Evolutionary conservation across 2,113 vertebrate species (phyloP).

Genomic region (Protobothrops mucrosquamatus): DNA sequence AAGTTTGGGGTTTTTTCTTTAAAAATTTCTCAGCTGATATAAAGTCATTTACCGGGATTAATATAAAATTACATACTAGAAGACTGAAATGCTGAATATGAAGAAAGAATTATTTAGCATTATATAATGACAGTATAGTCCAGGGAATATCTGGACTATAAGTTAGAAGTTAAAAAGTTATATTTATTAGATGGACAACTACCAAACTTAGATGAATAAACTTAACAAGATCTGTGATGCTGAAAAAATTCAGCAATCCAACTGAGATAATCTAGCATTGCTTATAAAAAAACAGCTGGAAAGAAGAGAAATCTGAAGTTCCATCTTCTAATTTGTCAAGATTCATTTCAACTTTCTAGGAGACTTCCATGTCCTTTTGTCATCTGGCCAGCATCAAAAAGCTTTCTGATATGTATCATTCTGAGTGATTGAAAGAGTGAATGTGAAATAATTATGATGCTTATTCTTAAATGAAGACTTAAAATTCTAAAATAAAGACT

Average conservation of each 20-base stretch:
- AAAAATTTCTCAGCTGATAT: background rate
- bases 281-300: background rate
- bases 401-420: background rate
- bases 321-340: background rate
- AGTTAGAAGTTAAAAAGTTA: no score
- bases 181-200: no score
- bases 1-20: no score
- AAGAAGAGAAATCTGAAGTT: background rate
- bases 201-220: no score
- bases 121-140: background rate
- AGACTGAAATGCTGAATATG: background rate
- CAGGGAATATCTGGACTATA: no score
- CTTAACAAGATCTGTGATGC: no score
- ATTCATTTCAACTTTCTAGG: no score
- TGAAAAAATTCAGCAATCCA: no score
- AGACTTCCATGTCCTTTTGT: background rate
- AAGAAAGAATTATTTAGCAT: background rate
- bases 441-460: background rate
- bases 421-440: background rate
- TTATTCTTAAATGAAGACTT: background rate
- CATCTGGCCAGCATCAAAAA: background rate
- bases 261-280: background rate
- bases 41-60: background rate
- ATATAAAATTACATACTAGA: background rate
- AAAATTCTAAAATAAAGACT: background rate